Conservation (phyloP, 2,113 vertebrate species). For the Carlito syrichta region DNA sequence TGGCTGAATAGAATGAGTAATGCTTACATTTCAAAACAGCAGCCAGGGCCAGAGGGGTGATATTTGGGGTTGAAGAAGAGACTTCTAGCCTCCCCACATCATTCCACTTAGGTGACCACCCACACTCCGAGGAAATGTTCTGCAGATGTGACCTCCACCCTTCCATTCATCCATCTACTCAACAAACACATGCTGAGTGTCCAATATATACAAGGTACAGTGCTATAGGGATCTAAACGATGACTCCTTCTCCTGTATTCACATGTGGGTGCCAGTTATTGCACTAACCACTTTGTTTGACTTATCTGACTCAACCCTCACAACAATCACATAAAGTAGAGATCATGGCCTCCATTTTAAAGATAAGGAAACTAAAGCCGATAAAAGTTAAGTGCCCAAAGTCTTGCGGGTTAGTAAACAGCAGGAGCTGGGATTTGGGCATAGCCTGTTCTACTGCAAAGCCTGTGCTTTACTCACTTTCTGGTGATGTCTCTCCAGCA, state of each 20-base stretch:
- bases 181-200: background rate
- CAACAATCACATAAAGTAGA: background rate
- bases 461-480: background rate
- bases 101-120: background rate
- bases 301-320: background rate
- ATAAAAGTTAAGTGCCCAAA: background rate
- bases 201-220: background rate
- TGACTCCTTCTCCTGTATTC: background rate
- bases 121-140: background rate
- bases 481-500: background rate
- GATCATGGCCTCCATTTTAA: background rate
- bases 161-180: background rate
- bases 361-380: background rate
- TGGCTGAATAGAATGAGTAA: background rate
- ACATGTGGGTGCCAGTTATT: background rate
- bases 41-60: background rate
- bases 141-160: background rate
- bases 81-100: background rate
- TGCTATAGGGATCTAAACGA: background rate
- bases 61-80: background rate
- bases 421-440: background rate
- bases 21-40: constrained; percentile 8
- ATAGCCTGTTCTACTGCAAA: background rate
- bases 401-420: background rate
- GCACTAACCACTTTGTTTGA: background rate